A percentile compares a stretch with the other conserved stretches of the same genome.
phyloP scores from a whole-genome alignment of 2,888 invertebrate genomes.

The Saturnia japonica region DNA sequence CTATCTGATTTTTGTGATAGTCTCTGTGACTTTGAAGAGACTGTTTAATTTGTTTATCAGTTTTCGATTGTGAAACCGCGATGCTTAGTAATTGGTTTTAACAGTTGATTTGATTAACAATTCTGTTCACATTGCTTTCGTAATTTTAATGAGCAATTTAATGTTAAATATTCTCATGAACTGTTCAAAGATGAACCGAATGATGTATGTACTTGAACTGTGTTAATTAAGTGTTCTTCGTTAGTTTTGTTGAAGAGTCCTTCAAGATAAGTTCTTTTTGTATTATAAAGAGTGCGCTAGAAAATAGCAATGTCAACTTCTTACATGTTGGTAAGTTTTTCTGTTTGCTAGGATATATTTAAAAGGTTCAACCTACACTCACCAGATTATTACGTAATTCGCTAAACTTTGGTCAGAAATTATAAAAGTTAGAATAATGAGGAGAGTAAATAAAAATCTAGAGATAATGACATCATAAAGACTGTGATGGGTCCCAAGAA shows the following conservation, averaged over 20 bases:
- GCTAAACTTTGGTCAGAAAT: too few species aligned
- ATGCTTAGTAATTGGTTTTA: slow-evolving; percentile 69
- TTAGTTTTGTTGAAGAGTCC: slow-evolving; percentile 3
- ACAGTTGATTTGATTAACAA: slow-evolving; percentile 55
- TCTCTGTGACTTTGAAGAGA: slow-evolving; percentile 34
- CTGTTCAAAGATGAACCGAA: slow-evolving; percentile 6
- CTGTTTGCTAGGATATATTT: not conserved
- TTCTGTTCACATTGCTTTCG: slow-evolving; percentile 39
- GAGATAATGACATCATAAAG: too few species aligned
- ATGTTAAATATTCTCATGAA: not conserved
- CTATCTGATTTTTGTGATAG: slow-evolving; percentile 33
- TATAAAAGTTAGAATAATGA: too few species aligned
- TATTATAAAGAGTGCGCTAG: not conserved
- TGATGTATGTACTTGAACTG: slow-evolving; percentile 10
- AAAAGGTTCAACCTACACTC: too few species aligned
- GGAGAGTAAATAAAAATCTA: too few species aligned
- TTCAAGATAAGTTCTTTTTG: not conserved
- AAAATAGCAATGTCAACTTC: not conserved
- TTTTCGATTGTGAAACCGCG: slow-evolving; percentile 52
- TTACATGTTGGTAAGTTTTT: not conserved
- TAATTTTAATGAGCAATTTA: slow-evolving; percentile 32
- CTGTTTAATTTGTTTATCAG: slow-evolving; percentile 23
- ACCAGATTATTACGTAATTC: too few species aligned
- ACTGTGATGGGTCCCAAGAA: too few species aligned
- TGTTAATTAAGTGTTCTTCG: slow-evolving; percentile 7